These are phyloP conservation scores for Anarhynchus alexandrinus DNA, from an alignment of 2,113 vertebrate species.

Conservation along the genomic window DNA sequence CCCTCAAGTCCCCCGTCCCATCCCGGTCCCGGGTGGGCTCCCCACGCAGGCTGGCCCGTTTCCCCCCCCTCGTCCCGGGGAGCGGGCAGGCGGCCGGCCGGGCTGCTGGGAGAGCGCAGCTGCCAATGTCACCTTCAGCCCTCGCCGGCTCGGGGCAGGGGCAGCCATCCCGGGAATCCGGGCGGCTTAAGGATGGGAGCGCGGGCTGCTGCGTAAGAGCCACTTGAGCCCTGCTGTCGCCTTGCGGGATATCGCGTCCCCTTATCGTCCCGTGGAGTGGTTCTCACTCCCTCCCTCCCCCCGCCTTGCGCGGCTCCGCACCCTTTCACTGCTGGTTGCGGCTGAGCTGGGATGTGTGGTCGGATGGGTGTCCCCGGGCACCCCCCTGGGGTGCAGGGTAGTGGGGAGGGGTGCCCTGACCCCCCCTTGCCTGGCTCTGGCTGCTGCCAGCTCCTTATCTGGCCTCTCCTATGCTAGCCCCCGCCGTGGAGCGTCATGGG, in stretches of 20 bases:
- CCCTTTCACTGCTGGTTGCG: constrained; percentile 12
- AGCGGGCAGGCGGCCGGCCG: neutral
- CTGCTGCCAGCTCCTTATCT: neutral
- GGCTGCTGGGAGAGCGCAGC: neutral
- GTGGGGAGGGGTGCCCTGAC: neutral
- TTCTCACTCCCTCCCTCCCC: neutral
- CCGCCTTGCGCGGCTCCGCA: neutral
- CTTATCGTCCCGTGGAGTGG: constrained; percentile 26
- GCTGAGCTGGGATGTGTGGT: neutral
- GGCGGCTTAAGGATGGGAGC: constrained; percentile 56
- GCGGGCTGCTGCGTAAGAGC: constrained; percentile 61
- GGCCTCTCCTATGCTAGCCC: constrained; percentile 26
- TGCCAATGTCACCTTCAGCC: constrained; percentile 60
- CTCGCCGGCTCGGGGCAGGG: neutral
- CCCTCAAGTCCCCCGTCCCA: neutral
- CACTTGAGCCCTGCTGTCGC: constrained; percentile 63
- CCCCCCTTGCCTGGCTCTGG: fast-evolving
- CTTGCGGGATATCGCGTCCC: constrained; percentile 49
- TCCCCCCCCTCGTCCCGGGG: neutral
- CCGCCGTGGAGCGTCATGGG: constrained; percentile 55
- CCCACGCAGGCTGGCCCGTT: neutral
- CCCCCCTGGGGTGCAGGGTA: neutral
- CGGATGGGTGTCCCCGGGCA: neutral
- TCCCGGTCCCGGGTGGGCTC: neutral
- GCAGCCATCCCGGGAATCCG: constrained; percentile 58